These are phyloP conservation scores for Gobio occitaniae DNA, from an alignment of 2,797 vertebrate species.

Conservation along the genomic window DNA sequence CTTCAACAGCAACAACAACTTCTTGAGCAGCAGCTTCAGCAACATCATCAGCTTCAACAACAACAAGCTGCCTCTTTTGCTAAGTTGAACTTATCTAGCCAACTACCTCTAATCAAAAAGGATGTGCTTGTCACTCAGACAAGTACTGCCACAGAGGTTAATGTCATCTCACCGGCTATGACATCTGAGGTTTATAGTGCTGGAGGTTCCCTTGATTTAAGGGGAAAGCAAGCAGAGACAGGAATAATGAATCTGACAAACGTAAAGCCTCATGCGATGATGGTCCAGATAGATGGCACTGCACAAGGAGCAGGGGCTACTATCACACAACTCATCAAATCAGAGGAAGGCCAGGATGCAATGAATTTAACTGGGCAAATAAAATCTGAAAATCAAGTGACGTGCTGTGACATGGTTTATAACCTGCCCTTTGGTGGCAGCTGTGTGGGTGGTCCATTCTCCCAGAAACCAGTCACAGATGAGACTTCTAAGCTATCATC, in stretches of 20 bases:
- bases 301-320: conserved; percentile 75
- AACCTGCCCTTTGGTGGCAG: conserved; percentile 92
- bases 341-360: conserved; percentile 85
- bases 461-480: conserved; percentile 77
- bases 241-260: conserved; percentile 75
- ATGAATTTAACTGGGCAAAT: conserved; percentile 89
- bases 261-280: conserved; percentile 86
- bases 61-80: conserved; percentile 83
- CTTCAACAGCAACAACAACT: conserved; percentile 79
- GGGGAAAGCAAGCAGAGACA: conserved; percentile 78
- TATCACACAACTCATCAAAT: conserved; percentile 89
- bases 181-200: conserved; percentile 78
- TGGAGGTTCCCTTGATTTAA: conserved; percentile 82
- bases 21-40: conserved; percentile 79
- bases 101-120: conserved; percentile 85
- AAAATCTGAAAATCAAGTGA: conserved; percentile 90
- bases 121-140: conserved; percentile 88
- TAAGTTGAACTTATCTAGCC: conserved; percentile 85
- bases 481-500: conserved; percentile 81
- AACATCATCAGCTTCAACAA: conserved; percentile 81
- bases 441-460: conserved; percentile 86
- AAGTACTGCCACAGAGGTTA: conserved; percentile 74
- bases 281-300: conserved; percentile 90
- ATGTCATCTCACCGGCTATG: conserved; percentile 75
- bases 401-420: conserved; percentile 97